Evolutionary conservation across 2,113 vertebrate species (phyloP).

Genomic region (Empidonax traillii): DNA sequence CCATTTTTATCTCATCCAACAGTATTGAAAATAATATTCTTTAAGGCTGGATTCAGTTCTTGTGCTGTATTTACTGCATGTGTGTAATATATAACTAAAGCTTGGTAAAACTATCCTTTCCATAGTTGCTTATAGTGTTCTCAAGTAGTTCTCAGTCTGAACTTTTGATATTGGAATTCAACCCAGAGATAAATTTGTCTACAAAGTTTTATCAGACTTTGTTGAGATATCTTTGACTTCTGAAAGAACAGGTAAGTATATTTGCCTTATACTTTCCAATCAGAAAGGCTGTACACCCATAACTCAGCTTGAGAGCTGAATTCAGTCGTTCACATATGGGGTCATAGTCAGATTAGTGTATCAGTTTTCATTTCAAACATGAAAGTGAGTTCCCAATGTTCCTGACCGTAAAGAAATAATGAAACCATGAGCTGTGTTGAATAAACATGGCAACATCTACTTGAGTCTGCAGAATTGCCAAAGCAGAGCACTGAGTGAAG

Average conservation of each 20-base stretch:
- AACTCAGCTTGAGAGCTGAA: background rate
- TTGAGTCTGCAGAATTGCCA: background rate
- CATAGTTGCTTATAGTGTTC: background rate
- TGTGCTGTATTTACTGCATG: background rate
- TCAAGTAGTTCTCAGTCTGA: background rate
- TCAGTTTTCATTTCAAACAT: slow-evolving; percentile 7
- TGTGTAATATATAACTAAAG: background rate
- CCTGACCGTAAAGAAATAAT: background rate
- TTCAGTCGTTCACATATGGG: background rate
- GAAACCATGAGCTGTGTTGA: background rate
- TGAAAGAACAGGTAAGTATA: background rate
- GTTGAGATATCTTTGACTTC: background rate
- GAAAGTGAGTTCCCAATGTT: background rate
- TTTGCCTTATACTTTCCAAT: background rate
- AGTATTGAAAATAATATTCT: background rate
- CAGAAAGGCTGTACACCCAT: background rate
- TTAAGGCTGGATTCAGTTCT: background rate
- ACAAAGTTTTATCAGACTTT: slow-evolving; percentile 13
- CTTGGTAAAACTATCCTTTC: background rate
- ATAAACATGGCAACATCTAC: background rate
- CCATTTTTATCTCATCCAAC: background rate
- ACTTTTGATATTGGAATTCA: background rate
- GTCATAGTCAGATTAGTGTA: background rate
- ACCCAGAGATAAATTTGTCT: slow-evolving; percentile 9
- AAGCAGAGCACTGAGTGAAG: background rate